These are phyloP conservation scores for Drosophila austrosaltans DNA, from an alignment of 2,888 invertebrate species.

Conservation along the genomic window DNA sequence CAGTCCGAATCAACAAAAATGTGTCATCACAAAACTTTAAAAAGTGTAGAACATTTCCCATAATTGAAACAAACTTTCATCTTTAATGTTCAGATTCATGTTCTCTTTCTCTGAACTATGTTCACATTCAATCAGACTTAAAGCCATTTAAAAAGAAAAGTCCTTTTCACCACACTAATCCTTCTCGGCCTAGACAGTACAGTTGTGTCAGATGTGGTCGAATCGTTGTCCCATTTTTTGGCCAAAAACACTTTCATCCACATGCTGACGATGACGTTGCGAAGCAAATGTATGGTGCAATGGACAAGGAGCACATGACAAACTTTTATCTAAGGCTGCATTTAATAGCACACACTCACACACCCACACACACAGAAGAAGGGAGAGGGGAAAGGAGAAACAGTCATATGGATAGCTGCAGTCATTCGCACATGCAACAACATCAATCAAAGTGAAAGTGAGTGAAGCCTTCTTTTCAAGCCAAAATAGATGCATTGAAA, in stretches of 20 bases:
- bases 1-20: too few species aligned
- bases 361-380: conserved; percentile 25
- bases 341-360: conserved; percentile 38
- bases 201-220: conserved; percentile 51
- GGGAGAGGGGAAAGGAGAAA: neutral
- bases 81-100: neutral
- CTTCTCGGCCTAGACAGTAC: conserved; percentile 1
- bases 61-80: neutral
- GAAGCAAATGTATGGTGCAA: conserved; percentile 46
- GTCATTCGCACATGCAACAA: conserved; percentile 60
- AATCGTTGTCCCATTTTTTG: conserved; percentile 62
- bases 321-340: conserved; percentile 33
- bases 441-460: conserved; percentile 72
- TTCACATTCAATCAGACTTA: neutral
- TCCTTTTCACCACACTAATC: neutral
- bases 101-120: neutral
- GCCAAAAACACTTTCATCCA: conserved; percentile 15
- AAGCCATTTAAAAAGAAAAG: neutral
- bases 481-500: conserved; percentile 66
- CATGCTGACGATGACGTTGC: conserved; percentile 33
- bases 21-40: neutral
- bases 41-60: neutral
- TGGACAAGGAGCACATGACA: conserved; percentile 52
- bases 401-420: conserved; percentile 30
- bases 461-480: conserved; percentile 37